These are phyloP conservation scores for Synanthedon tipuliformis DNA, from an alignment of 2,888 invertebrate species.

Conservation along the genomic window DNA sequence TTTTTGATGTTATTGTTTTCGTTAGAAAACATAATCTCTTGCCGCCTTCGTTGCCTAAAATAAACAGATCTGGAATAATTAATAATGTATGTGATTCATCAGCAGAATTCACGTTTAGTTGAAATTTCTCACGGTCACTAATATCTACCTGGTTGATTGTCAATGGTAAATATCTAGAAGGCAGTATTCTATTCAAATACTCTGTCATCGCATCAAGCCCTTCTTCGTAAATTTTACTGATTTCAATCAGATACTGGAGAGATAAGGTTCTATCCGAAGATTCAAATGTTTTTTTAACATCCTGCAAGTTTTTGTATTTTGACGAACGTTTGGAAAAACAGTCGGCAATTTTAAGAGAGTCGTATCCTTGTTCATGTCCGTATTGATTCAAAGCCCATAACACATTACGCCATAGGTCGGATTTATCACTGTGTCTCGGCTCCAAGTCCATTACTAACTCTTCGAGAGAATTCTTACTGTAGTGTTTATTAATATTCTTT, in stretches of 20 bases:
- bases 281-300: slow-evolving; percentile 5
- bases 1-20: too few species aligned
- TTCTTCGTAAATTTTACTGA: slow-evolving; percentile 4
- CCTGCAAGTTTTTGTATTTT: slow-evolving; percentile 3
- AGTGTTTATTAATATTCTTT: slow-evolving; percentile 1
- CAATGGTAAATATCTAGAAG: too few species aligned
- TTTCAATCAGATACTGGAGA: slow-evolving; percentile 3
- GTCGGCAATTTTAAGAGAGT: slow-evolving; percentile 3
- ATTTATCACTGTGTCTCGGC: slow-evolving; percentile 2
- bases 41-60: slow-evolving; percentile 1
- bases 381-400: slow-evolving; percentile 4
- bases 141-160: not conserved
- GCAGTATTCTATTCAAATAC: slow-evolving; percentile 1
- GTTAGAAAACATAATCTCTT: not conserved
- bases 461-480: slow-evolving; percentile 2
- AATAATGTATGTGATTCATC: slow-evolving; percentile 1
- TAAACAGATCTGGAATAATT: slow-evolving; percentile 3
- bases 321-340: slow-evolving; percentile 2
- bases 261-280: slow-evolving; percentile 3
- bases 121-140: slow-evolving; percentile 1
- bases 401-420: slow-evolving; percentile 4
- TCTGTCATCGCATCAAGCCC: not conserved
- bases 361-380: slow-evolving; percentile 3
- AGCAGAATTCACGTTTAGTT: slow-evolving; percentile 1
- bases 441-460: slow-evolving; percentile 3